phyloP scores from a whole-genome alignment of 2,113 vertebrate genomes.

The Mustela nigripes region DNA sequence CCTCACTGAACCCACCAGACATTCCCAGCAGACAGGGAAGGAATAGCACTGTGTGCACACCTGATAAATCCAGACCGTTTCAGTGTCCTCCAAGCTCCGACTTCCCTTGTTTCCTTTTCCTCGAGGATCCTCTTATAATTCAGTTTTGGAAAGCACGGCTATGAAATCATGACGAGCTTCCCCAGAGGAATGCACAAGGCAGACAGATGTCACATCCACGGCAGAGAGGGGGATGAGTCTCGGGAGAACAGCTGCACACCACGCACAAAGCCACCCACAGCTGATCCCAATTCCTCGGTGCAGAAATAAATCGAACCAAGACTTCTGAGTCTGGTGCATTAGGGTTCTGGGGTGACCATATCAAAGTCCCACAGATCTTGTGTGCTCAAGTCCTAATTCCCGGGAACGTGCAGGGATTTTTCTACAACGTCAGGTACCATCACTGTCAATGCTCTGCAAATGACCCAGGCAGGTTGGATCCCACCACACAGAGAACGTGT shows the following conservation, averaged over 20 bases:
- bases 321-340: rapidly evolving
- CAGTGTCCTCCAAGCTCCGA: too few relatives aligned
- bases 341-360: too few relatives aligned
- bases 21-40: too few relatives aligned
- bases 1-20: not conserved
- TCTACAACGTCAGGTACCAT: too few relatives aligned
- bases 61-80: not conserved
- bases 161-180: not conserved
- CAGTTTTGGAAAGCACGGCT: not conserved
- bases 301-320: not conserved
- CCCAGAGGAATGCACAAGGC: too few relatives aligned
- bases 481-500: too few relatives aligned
- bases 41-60: too few relatives aligned
- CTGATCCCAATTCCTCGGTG: not conserved
- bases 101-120: not conserved
- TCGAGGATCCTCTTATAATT: too few relatives aligned
- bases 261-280: rapidly evolving
- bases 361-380: too few relatives aligned
- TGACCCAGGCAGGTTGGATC: too few relatives aligned
- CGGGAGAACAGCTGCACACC: not conserved
- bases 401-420: too few relatives aligned
- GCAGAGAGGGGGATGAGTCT: not conserved
- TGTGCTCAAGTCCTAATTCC: not conserved
- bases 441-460: too few relatives aligned
- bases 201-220: not conserved